A percentile compares a stretch with the other conserved stretches of the same genome.
Conservation (phyloP, 2,113 vertebrate species). For the Apodemus sylvaticus region DNA sequence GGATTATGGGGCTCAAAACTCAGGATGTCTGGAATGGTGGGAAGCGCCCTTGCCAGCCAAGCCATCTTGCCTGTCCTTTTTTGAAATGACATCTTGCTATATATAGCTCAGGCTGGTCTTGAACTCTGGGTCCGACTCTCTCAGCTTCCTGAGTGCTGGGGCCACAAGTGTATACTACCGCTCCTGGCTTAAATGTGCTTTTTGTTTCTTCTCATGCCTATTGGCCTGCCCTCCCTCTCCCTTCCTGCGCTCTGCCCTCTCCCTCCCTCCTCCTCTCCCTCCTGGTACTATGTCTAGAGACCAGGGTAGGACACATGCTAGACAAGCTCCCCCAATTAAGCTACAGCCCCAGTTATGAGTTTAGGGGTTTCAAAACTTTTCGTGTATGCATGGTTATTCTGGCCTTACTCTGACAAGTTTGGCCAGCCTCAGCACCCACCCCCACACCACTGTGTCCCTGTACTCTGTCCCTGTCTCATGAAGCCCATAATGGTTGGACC, state of each 20-base stretch:
- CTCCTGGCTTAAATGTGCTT: background rate
- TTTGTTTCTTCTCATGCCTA: background rate
- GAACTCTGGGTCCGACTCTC: background rate
- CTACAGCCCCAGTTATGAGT: background rate
- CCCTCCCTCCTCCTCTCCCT: background rate
- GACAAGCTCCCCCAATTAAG: background rate
- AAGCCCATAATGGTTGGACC: background rate
- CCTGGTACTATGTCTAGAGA: background rate
- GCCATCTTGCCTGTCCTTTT: background rate
- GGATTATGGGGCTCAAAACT: background rate
- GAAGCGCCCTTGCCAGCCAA: background rate
- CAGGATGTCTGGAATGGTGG: background rate
- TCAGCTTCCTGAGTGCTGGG: background rate
- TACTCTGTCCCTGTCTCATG: rapidly evolving
- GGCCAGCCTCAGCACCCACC: background rate
- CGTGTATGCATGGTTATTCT: background rate
- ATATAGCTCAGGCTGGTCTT: background rate
- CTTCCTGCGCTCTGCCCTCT: background rate
- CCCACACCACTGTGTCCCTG: rapidly evolving
- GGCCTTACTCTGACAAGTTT: background rate
- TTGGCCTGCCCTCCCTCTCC: background rate
- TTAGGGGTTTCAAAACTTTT: background rate
- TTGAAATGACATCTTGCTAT: background rate
- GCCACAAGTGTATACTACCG: background rate
- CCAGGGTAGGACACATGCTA: background rate